Evolutionary conservation across 30 jellyfish, hydroid and myxozoan species (phyloP).

Genomic region (Cassiopea xamachana): DNA sequence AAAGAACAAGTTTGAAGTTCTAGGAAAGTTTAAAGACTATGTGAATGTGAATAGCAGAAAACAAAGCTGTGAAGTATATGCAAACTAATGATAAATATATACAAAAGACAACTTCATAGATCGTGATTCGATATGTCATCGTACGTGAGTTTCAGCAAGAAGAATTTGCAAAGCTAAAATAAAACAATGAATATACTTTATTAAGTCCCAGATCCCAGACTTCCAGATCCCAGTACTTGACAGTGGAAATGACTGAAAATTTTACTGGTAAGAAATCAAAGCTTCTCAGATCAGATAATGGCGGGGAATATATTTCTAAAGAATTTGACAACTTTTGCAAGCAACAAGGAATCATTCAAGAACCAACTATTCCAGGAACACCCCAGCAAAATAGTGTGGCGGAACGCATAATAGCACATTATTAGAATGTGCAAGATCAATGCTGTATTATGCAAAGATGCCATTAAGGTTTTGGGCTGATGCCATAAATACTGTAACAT

Average conservation of each 20-base stretch:
- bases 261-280: not conserved
- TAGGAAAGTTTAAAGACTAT: conserved; percentile 30
- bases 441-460: conserved; percentile 48
- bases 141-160: no score
- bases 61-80: conserved; percentile 2
- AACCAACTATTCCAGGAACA: conserved; percentile 59
- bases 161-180: no score
- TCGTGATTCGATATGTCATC: no score
- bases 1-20: conserved; percentile 28
- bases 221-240: no score
- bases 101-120: no score
- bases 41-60: conserved; percentile 3
- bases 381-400: conserved; percentile 67
- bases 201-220: no score
- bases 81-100: no score
- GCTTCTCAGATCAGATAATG: not conserved
- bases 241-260: conserved; percentile 3
- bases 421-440: conserved; percentile 59
- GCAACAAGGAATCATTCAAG: conserved; percentile 33
- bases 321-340: not conserved
- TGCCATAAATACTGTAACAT: conserved; percentile 38
- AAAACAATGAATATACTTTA: no score
- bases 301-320: conserved; percentile 35
- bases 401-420: conserved; percentile 37
- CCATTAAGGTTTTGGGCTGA: conserved; percentile 52